phyloP scores from a whole-genome alignment of 2,888 invertebrate genomes.

The Brachynemurus nebulosus region DNA sequence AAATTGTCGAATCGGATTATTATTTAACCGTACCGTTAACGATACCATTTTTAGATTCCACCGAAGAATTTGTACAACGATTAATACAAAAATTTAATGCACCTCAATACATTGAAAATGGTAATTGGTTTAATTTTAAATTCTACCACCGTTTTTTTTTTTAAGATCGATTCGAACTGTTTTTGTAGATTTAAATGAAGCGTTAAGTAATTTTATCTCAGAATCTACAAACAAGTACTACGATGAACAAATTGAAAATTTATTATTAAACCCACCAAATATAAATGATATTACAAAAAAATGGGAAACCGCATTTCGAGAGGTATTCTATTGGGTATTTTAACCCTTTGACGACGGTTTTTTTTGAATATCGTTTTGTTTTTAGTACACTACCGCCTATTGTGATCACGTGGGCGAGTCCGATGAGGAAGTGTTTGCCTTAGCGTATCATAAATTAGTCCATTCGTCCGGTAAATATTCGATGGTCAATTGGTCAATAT shows the following conservation, averaged over 20 bases:
- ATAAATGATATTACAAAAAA: constrained; percentile 61
- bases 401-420: constrained; percentile 69
- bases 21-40: too few relatives aligned
- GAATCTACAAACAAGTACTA: constrained; percentile 51
- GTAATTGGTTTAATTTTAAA: constrained; percentile 27
- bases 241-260: constrained; percentile 47
- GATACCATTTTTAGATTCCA: too few relatives aligned
- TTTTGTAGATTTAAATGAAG: constrained; percentile 41
- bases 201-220: constrained; percentile 47
- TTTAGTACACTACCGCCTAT: constrained; percentile 67
- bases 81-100: constrained; percentile 52
- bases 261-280: constrained; percentile 44
- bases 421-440: constrained; percentile 75
- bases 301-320: constrained; percentile 67
- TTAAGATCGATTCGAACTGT: constrained; percentile 9
- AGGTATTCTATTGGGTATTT: constrained; percentile 28
- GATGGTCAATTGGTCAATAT: background rate
- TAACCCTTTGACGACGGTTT: background rate
- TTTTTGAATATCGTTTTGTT: constrained; percentile 6
- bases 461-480: constrained; percentile 34
- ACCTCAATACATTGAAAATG: constrained; percentile 52
- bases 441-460: constrained; percentile 62
- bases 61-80: constrained; percentile 49
- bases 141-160: constrained; percentile 6
- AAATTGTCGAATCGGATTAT: too few relatives aligned